A percentile compares a stretch with the other conserved stretches of the same genome.
phyloP scores from a whole-genome alignment of 23 tunicate genomes.

The Botrylloides violaceus region DNA sequence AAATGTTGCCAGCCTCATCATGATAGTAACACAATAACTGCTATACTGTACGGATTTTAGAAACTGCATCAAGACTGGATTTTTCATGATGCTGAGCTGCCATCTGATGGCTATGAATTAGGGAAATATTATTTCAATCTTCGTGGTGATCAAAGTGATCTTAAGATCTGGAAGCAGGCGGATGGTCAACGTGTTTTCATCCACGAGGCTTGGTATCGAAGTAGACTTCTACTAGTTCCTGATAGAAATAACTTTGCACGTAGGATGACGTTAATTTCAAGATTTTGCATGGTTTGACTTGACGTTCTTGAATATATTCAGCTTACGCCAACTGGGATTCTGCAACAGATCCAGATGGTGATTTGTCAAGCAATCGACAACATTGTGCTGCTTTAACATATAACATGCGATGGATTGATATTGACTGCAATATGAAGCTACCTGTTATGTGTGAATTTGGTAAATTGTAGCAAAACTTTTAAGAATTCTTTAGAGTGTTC shows the following conservation, averaged over 20 bases:
- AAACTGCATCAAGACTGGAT: too few relatives aligned
- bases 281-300: too few relatives aligned
- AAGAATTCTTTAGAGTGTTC: neutral
- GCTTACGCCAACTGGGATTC: neutral
- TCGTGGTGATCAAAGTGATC: neutral
- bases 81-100: too few relatives aligned
- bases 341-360: conserved; percentile 4
- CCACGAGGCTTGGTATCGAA: conserved; percentile 13
- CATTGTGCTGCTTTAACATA: conserved; percentile 4
- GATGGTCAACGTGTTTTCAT: conserved; percentile 32
- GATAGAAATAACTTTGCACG: conserved; percentile 12
- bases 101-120: too few relatives aligned
- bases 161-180: conserved; percentile 8
- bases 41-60: too few relatives aligned
- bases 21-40: too few relatives aligned
- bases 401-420: conserved; percentile 34
- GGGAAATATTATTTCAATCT: too few relatives aligned
- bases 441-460: conserved; percentile 47
- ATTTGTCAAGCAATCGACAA: conserved; percentile 1
- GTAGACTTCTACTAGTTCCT: neutral
- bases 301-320: neutral
- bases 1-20: too few relatives aligned
- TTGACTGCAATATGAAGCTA: conserved; percentile 12
- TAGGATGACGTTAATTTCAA: neutral
- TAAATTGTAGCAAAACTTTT: neutral